A percentile compares a stretch with the other conserved stretches of the same genome.
These are phyloP conservation scores for Clupea harengus DNA, from an alignment of 2,113 vertebrate species.

Conservation along the genomic window DNA sequence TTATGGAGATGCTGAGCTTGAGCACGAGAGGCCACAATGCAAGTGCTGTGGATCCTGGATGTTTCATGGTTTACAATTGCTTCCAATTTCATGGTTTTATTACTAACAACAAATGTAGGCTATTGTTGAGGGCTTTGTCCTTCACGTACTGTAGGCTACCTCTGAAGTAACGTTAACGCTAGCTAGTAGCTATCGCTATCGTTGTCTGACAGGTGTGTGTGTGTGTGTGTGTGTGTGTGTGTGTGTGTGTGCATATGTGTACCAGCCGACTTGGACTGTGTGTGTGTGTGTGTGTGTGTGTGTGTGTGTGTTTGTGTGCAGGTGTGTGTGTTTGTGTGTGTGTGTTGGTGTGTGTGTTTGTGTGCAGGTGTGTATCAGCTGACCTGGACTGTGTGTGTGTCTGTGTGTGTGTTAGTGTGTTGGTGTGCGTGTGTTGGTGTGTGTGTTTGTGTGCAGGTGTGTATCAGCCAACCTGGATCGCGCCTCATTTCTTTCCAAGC, in stretches of 20 bases:
- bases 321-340: background rate
- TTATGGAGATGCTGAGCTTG: too few relatives aligned
- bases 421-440: conserved; percentile 2
- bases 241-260: background rate
- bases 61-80: too few relatives aligned
- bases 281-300: background rate
- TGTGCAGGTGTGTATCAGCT: background rate
- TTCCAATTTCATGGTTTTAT: too few relatives aligned
- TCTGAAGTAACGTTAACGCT: too few relatives aligned
- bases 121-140: too few relatives aligned
- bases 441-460: background rate
- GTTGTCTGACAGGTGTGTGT: background rate
- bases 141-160: too few relatives aligned
- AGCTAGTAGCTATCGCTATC: too few relatives aligned
- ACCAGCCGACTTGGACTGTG: background rate
- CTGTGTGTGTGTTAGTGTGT: conserved; percentile 18
- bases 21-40: too few relatives aligned
- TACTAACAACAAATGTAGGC: too few relatives aligned
- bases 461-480: background rate
- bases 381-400: conserved; percentile 16
- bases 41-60: too few relatives aligned
- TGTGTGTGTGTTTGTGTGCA: conserved; percentile 14
- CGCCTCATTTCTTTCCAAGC: background rate
- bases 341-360: conserved; percentile 15
- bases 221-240: conserved; percentile 19